These are phyloP conservation scores for Dipus sagitta DNA, from an alignment of 2,797 vertebrate genomes.

Conservation along the genomic window DNA sequence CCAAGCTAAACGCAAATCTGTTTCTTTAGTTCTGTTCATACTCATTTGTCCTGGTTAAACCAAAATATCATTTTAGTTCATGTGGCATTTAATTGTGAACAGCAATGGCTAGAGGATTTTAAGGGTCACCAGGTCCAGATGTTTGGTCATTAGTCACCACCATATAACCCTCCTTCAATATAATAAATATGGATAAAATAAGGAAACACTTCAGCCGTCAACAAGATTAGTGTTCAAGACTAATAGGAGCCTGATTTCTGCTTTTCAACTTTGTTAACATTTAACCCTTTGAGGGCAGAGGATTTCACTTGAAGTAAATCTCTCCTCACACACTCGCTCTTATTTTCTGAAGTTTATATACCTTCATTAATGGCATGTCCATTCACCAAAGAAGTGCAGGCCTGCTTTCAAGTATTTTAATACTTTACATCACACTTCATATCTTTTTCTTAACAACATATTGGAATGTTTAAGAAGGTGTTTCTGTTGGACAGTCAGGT, in stretches of 20 bases:
- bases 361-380: constrained; percentile 80
- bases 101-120: constrained; percentile 88
- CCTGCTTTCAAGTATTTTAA: constrained; percentile 83
- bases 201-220: constrained; percentile 86
- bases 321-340: constrained; percentile 75
- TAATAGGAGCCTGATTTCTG: constrained; percentile 86
- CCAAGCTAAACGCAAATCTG: constrained; percentile 68
- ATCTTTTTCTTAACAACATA: constrained; percentile 83
- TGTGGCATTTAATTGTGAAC: constrained; percentile 88
- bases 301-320: constrained; percentile 80
- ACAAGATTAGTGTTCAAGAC: constrained; percentile 85
- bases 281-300: constrained; percentile 78
- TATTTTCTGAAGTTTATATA: constrained; percentile 84
- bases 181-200: constrained; percentile 90
- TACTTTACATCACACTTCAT: constrained; percentile 84
- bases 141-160: constrained; percentile 90
- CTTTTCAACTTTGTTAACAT: constrained; percentile 83
- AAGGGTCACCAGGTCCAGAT: constrained; percentile 90
- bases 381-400: constrained; percentile 81
- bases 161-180: constrained; percentile 87
- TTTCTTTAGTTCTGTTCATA: constrained; percentile 82
- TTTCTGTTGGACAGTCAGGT: constrained; percentile 77
- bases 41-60: constrained; percentile 87
- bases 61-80: constrained; percentile 89
- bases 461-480: constrained; percentile 84